Conservation (phyloP, 2,888 invertebrate genomes). For the Sipunculus nudus region DNA sequence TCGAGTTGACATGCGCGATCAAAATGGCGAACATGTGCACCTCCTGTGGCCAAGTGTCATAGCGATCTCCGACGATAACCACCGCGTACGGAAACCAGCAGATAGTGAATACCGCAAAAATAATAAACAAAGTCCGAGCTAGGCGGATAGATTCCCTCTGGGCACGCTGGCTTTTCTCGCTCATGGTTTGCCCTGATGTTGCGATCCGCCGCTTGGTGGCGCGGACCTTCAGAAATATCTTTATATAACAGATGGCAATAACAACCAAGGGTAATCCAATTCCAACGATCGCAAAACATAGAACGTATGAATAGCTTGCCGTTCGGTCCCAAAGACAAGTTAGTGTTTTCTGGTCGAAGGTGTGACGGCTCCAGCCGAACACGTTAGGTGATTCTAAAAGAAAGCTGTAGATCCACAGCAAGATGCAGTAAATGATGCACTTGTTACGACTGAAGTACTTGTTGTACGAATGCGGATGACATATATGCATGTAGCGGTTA, state of each 20-base stretch:
- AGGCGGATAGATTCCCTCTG: constrained; percentile 17
- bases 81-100: constrained; percentile 25
- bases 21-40: constrained; percentile 22
- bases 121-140: constrained; percentile 24
- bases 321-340: constrained; percentile 33
- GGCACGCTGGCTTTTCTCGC: background rate
- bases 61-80: constrained; percentile 15
- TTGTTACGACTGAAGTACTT: constrained; percentile 20
- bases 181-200: background rate
- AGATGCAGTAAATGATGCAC: constrained; percentile 23
- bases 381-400: constrained; percentile 24
- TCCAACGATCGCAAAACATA: constrained; percentile 31
- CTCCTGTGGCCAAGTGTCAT: constrained; percentile 14
- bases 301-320: constrained; percentile 28
- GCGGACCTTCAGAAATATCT: constrained; percentile 15
- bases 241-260: constrained; percentile 20
- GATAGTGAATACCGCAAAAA: constrained; percentile 18
- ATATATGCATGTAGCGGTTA: constrained; percentile 36
- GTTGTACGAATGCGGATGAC: constrained; percentile 19
- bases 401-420: constrained; percentile 23
- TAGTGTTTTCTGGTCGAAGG: constrained; percentile 31
- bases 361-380: constrained; percentile 32
- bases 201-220: constrained; percentile 6
- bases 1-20: constrained; percentile 21
- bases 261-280: constrained; percentile 20